Percentiles rank a stretch among this genome's conserved stretches.
Conservation (phyloP, 2,113 vertebrate species). For the Phalacrocorax carbo region DNA sequence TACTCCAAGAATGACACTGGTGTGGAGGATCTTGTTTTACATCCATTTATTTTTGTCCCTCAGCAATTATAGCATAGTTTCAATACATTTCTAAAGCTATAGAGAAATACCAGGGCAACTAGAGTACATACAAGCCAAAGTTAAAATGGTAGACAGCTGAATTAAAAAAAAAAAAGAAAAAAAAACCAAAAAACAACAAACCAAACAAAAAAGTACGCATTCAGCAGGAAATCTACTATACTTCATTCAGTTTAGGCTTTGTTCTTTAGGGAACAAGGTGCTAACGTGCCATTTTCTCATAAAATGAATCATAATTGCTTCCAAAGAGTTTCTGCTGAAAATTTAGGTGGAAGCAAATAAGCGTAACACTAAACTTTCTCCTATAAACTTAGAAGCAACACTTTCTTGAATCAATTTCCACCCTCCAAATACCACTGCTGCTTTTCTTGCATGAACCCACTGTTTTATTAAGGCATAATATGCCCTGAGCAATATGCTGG, state of each 20-base stretch:
- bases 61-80: constrained; percentile 72
- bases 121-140: constrained; percentile 74
- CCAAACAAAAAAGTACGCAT: background rate
- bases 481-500: constrained; percentile 70
- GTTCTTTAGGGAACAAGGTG: constrained; percentile 77
- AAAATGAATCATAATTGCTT: constrained; percentile 70
- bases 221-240: constrained; percentile 65
- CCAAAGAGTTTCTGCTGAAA: constrained; percentile 70
- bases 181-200: too few species aligned
- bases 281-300: constrained; percentile 74
- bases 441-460: constrained; percentile 60
- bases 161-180: background rate
- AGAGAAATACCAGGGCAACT: constrained; percentile 74
- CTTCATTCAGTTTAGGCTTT: constrained; percentile 70
- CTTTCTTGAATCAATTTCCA: constrained; percentile 67
- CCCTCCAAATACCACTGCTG: constrained; percentile 66
- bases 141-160: constrained; percentile 68
- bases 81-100: constrained; percentile 75
- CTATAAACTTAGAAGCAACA: constrained; percentile 76
- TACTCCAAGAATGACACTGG: constrained; percentile 74
- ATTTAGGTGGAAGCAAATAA: constrained; percentile 72
- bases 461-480: constrained; percentile 72
- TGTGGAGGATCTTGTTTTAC: constrained; percentile 72
- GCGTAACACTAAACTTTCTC: constrained; percentile 71
- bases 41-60: constrained; percentile 75